phyloP scores from a whole-genome alignment of 2,113 vertebrate genomes.

The Chiloscyllium plagiosum region DNA sequence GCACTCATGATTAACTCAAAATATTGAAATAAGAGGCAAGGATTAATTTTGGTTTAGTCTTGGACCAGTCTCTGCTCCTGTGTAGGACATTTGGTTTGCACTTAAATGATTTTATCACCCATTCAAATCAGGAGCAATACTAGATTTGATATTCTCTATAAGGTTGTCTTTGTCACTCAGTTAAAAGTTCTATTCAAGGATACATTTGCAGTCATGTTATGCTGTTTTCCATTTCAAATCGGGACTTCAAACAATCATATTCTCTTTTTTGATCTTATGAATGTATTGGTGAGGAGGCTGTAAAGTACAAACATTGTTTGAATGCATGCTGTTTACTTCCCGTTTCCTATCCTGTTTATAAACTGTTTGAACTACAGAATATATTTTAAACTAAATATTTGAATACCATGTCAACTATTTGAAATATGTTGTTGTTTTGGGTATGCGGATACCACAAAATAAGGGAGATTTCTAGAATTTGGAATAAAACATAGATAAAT shows the following conservation, averaged over 20 bases:
- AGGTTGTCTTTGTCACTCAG: not conserved
- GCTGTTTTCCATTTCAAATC: not conserved
- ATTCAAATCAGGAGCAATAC: not conserved
- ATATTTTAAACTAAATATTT: conserved; percentile 13
- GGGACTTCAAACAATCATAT: not conserved
- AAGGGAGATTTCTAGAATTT: not conserved
- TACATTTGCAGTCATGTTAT: not conserved
- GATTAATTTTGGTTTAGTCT: not conserved
- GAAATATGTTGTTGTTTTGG: not conserved
- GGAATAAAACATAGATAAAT: not conserved
- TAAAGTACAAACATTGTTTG: not conserved
- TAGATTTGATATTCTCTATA: not conserved
- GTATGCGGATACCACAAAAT: not conserved
- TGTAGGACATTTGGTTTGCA: not conserved
- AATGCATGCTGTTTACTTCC: not conserved
- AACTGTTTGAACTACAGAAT: not conserved
- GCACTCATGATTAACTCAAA: not conserved
- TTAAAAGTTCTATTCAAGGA: not conserved
- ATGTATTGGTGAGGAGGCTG: not conserved
- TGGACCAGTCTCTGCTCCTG: not conserved
- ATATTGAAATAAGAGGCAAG: not conserved
- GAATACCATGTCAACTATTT: not conserved
- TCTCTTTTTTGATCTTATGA: not conserved
- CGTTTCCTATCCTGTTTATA: not conserved
- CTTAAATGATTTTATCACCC: not conserved